A percentile compares a stretch with the other conserved stretches of the same genome.
phyloP scores from a whole-genome alignment of 2,113 vertebrate species.

The Zosterops pallidus region DNA sequence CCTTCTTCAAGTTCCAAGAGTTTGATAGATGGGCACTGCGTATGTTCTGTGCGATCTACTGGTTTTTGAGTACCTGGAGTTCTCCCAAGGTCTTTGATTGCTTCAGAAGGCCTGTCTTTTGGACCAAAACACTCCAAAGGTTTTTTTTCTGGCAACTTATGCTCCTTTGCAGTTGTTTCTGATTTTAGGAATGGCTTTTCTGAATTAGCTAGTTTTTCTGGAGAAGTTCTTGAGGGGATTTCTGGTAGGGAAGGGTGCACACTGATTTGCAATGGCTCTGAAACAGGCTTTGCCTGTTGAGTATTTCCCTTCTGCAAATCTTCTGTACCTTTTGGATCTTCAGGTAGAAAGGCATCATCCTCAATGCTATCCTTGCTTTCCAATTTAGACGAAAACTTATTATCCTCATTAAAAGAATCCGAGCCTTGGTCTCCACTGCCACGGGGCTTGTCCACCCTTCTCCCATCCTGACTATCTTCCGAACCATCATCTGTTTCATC shows the following conservation, averaged over 20 bases:
- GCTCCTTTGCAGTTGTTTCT: constrained; percentile 17
- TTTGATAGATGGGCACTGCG: neutral
- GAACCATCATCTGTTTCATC: constrained; percentile 92
- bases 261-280: neutral
- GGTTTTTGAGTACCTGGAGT: neutral
- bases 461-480: constrained; percentile 86
- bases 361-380: constrained; percentile 69
- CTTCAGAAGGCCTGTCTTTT: constrained; percentile 32
- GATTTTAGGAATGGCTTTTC: constrained; percentile 31
- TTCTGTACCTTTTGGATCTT: constrained; percentile 64
- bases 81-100: constrained; percentile 36
- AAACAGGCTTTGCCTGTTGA: constrained; percentile 19
- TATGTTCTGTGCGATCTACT: neutral
- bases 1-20: constrained; percentile 21
- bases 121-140: neutral
- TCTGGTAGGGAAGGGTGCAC: neutral
- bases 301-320: constrained; percentile 48
- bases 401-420: constrained; percentile 59
- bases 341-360: constrained; percentile 74
- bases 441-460: constrained; percentile 55
- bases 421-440: constrained; percentile 50
- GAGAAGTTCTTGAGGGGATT: neutral
- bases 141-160: constrained; percentile 30
- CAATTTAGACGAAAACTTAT: constrained; percentile 59
- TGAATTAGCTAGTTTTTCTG: neutral